Percentiles rank a stretch among this genome's conserved stretches.
phyloP scores from a whole-genome alignment of 2,113 vertebrate species.

The Sigmodon hispidus region DNA sequence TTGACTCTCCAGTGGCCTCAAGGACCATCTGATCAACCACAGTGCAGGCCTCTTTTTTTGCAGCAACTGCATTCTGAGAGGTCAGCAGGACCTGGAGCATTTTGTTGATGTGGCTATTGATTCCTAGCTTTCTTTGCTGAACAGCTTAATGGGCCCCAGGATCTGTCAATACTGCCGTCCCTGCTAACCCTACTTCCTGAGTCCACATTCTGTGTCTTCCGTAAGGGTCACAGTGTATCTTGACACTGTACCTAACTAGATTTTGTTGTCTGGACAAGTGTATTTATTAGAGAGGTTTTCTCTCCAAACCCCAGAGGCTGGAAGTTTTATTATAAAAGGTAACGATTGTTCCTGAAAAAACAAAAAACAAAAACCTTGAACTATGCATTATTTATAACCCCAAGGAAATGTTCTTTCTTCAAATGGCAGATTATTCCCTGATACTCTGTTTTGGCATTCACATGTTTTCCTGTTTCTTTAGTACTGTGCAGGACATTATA shows the following conservation, averaged over 20 bases:
- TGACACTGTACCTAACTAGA: conserved; percentile 11
- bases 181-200: neutral
- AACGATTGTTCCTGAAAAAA: neutral
- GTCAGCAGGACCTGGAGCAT: conserved; percentile 31
- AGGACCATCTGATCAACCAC: conserved; percentile 12
- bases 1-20: conserved; percentile 27
- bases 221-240: neutral
- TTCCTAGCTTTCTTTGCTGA: conserved; percentile 43
- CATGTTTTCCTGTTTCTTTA: conserved; percentile 35
- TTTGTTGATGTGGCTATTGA: conserved; percentile 48
- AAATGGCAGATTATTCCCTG: conserved; percentile 12
- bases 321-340: conserved; percentile 40
- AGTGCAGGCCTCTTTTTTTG: conserved; percentile 24
- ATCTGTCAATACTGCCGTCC: conserved; percentile 48
- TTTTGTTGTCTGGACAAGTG: conserved; percentile 37
- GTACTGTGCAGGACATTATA: neutral
- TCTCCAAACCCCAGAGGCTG: neutral
- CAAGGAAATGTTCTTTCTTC: conserved; percentile 45
- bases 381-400: conserved; percentile 48
- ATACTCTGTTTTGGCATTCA: conserved; percentile 1
- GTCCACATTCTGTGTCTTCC: neutral
- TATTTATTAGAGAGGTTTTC: neutral
- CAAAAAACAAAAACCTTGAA: neutral
- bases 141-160: conserved; percentile 18
- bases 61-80: conserved; percentile 42